Evolutionary conservation across 2,113 vertebrate genomes (phyloP).

Genomic region (Camelus bactrianus): DNA sequence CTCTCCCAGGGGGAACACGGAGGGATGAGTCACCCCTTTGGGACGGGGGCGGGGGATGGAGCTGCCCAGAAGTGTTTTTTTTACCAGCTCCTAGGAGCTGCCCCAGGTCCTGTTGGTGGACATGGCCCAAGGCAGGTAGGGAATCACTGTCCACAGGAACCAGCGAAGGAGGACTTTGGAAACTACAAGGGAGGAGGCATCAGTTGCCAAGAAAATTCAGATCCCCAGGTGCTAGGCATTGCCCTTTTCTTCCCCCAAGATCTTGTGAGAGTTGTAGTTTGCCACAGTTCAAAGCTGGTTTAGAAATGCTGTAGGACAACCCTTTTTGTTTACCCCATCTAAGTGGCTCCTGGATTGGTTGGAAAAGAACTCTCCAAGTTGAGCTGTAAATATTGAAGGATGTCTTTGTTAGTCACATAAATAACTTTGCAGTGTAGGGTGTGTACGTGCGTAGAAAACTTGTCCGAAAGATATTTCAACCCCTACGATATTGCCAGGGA

Average conservation of each 20-base stretch:
- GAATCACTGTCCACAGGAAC: neutral
- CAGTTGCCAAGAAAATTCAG: neutral
- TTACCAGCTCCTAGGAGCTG: neutral
- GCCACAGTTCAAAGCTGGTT: neutral
- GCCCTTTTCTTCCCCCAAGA: neutral
- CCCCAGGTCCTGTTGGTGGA: neutral
- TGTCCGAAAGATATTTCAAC: neutral
- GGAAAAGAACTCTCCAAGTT: conserved; percentile 39
- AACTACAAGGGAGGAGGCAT: neutral
- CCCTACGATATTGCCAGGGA: neutral
- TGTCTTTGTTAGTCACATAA: conserved; percentile 55
- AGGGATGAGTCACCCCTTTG: neutral
- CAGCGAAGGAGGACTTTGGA: neutral
- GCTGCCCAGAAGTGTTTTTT: neutral
- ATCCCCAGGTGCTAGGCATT: neutral
- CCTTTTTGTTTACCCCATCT: conserved; percentile 40
- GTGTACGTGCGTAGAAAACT: neutral
- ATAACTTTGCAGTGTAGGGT: neutral
- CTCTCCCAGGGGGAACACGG: neutral
- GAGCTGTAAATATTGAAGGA: conserved; percentile 74
- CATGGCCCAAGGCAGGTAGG: neutral
- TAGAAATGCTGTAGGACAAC: conserved; percentile 3
- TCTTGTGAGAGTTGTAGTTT: neutral
- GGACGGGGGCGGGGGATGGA: neutral
- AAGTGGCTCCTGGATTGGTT: conserved; percentile 49